These are phyloP conservation scores for Prionailurus viverrinus DNA, from an alignment of 2,113 vertebrate species.

Conservation along the genomic window DNA sequence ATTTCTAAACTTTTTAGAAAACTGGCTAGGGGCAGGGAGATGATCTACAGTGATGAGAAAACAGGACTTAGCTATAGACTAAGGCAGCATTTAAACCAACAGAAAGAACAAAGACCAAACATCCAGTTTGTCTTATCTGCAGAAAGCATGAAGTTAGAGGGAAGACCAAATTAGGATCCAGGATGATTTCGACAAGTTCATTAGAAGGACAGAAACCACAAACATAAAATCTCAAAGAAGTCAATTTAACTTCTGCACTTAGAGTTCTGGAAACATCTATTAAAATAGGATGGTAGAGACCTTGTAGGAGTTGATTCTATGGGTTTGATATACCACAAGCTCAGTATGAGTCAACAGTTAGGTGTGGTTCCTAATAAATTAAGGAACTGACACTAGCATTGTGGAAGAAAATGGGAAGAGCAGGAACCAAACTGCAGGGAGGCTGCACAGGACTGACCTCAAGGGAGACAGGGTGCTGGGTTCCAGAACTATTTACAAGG, in stretches of 20 bases:
- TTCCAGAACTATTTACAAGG: not conserved
- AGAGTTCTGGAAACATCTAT: not conserved
- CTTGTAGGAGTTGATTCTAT: not conserved
- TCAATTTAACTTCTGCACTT: not conserved
- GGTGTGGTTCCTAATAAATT: not conserved
- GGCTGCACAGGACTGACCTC: not conserved
- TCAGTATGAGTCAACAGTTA: not conserved
- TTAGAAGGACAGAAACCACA: not conserved
- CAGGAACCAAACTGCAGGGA: not conserved
- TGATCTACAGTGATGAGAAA: not conserved
- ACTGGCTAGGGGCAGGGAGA: not conserved
- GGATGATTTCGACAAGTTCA: not conserved
- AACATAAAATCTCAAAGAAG: not conserved
- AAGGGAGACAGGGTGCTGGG: fast-evolving
- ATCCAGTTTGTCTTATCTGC: fast-evolving
- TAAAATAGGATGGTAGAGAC: not conserved
- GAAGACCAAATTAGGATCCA: not conserved
- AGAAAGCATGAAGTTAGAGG: not conserved
- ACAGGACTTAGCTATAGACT: not conserved
- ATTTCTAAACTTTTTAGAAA: not conserved
- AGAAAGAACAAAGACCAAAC: not conserved
- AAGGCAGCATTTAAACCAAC: not conserved
- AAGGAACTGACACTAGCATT: not conserved
- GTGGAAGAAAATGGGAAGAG: not conserved
- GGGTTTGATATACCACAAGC: not conserved